These are phyloP conservation scores for Carassius auratus DNA, from an alignment of 2,113 vertebrate species.

Conservation along the genomic window DNA sequence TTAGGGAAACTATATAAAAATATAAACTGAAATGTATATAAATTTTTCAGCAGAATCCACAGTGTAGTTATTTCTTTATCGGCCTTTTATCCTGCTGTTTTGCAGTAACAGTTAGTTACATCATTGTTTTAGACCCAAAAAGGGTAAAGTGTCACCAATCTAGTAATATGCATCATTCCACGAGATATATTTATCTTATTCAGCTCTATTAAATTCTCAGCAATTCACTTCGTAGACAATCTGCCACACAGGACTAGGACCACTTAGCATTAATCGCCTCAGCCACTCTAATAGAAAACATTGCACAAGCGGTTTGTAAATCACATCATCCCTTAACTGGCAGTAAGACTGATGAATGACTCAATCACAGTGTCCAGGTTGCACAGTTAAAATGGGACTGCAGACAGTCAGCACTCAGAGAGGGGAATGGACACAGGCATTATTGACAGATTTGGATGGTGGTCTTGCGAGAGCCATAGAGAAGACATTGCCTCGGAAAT, in stretches of 20 bases:
- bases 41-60: not conserved
- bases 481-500: not conserved
- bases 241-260: slow-evolving; percentile 3
- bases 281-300: slow-evolving; percentile 46
- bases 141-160: not conserved
- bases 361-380: slow-evolving; percentile 48
- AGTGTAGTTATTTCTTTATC: not conserved
- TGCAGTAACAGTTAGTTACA: not conserved
- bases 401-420: slow-evolving; percentile 4
- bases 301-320: slow-evolving; percentile 43
- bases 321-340: slow-evolving; percentile 55
- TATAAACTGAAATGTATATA: not conserved
- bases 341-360: slow-evolving; percentile 52
- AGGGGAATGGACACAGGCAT: slow-evolving; percentile 38
- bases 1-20: not conserved
- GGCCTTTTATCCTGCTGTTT: not conserved
- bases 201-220: slow-evolving; percentile 32
- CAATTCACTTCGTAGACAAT: slow-evolving; percentile 19
- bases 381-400: slow-evolving; percentile 24
- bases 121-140: slow-evolving; percentile 4
- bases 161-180: not conserved
- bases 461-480: not conserved
- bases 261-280: slow-evolving; percentile 42
- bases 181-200: slow-evolving; percentile 25
- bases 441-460: not conserved